Percentiles rank a stretch among this genome's conserved stretches.
These are phyloP conservation scores for Acipenser ruthenus DNA, from an alignment of 2,797 vertebrate species.

Conservation along the genomic window DNA sequence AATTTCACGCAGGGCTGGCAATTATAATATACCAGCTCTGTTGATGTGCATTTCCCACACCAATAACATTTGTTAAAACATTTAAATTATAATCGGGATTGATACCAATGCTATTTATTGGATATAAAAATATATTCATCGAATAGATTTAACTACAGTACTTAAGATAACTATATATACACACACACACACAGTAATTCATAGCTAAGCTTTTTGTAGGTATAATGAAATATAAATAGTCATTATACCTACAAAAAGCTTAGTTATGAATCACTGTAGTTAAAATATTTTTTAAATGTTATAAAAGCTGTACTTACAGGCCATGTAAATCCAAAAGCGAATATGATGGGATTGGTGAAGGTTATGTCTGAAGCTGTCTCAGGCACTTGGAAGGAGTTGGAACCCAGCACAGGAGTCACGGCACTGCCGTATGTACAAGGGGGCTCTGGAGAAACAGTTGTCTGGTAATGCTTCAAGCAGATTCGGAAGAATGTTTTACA, in stretches of 20 bases:
- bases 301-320: conserved; percentile 67
- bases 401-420: conserved; percentile 87
- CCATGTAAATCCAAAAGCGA: conserved; percentile 94
- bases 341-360: conserved; percentile 88
- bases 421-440: conserved; percentile 93
- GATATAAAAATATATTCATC: too few species aligned
- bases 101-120: too few species aligned
- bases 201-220: too few species aligned
- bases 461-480: conserved; percentile 95
- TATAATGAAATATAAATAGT: too few species aligned
- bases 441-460: conserved; percentile 88
- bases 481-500: conserved; percentile 96
- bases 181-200: too few species aligned
- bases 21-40: conserved; percentile 56
- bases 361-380: conserved; percentile 73
- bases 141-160: too few species aligned
- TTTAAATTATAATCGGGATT: conserved; percentile 14
- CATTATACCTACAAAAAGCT: too few species aligned
- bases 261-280: too few species aligned
- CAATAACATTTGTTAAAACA: conserved; percentile 41
- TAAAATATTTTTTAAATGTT: neutral
- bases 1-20: conserved; percentile 64
- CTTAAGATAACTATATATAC: too few species aligned
- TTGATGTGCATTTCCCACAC: conserved; percentile 62
- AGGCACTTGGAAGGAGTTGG: conserved; percentile 90